phyloP scores from a whole-genome alignment of 2,888 invertebrate genomes.

The Formica aserva region DNA sequence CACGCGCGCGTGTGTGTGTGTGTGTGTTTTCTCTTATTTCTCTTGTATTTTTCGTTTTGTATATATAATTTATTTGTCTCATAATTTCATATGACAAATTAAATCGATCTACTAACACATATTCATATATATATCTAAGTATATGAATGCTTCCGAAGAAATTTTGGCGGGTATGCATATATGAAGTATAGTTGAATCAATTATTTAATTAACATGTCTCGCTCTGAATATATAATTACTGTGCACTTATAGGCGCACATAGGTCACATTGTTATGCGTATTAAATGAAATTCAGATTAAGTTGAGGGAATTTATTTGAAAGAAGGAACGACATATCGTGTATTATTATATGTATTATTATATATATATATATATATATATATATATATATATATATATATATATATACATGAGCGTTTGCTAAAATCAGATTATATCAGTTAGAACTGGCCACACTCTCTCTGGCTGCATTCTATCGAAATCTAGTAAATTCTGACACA shows the following conservation, averaged over 20 bases:
- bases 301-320: background rate
- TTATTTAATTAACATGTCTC: constrained; percentile 29
- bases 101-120: background rate
- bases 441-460: background rate
- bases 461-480: background rate
- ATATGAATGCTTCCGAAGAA: background rate
- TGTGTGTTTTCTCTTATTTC: background rate
- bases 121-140: background rate
- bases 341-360: no score
- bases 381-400: no score
- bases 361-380: no score
- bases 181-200: background rate
- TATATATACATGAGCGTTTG: background rate
- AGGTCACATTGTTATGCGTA: background rate
- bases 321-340: background rate
- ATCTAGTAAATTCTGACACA: constrained; percentile 29
- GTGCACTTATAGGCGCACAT: background rate
- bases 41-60: background rate
- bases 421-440: background rate
- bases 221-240: background rate
- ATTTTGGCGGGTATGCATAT: background rate
- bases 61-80: background rate
- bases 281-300: constrained; percentile 41
- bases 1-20: no score
- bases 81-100: background rate